These are phyloP conservation scores for Casuarius casuarius DNA, from an alignment of 2,113 vertebrate genomes.

Conservation along the genomic window DNA sequence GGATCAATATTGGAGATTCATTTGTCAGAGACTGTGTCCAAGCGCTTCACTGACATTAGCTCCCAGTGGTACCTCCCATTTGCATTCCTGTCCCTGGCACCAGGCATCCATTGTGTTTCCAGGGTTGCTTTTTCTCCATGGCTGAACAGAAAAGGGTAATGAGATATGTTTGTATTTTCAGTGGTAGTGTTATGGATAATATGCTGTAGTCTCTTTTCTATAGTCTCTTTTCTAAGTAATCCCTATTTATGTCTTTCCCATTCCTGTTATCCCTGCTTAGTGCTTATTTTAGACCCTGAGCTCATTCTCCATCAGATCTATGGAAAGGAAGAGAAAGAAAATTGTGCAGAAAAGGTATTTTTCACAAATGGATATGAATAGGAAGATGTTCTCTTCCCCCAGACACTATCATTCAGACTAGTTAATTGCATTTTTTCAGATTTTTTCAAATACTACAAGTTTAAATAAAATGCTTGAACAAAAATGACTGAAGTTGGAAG, in stretches of 20 bases:
- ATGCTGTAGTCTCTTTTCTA: background rate
- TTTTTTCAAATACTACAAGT: slow-evolving; percentile 8
- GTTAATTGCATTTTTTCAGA: background rate
- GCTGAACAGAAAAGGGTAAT: background rate
- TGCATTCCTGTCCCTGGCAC: background rate
- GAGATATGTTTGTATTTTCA: background rate
- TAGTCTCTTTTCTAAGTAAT: background rate
- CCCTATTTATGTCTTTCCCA: background rate
- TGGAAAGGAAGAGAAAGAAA: background rate
- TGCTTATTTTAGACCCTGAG: background rate
- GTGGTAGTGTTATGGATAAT: background rate
- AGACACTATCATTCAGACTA: background rate
- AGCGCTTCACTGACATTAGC: background rate
- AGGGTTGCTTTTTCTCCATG: background rate
- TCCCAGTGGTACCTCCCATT: background rate
- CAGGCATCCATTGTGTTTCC: background rate
- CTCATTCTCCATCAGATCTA: background rate
- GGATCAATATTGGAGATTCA: background rate
- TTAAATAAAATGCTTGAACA: slow-evolving; percentile 12
- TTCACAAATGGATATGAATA: background rate
- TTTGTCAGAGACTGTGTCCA: background rate
- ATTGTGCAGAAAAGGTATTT: background rate
- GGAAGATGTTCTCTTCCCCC: background rate
- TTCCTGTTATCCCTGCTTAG: background rate
- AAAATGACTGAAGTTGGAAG: slow-evolving; percentile 26